Base-by-base conservation (phyloP, 1,140 invertebrate genomes). In the Hirudo medicinalis region DNA sequence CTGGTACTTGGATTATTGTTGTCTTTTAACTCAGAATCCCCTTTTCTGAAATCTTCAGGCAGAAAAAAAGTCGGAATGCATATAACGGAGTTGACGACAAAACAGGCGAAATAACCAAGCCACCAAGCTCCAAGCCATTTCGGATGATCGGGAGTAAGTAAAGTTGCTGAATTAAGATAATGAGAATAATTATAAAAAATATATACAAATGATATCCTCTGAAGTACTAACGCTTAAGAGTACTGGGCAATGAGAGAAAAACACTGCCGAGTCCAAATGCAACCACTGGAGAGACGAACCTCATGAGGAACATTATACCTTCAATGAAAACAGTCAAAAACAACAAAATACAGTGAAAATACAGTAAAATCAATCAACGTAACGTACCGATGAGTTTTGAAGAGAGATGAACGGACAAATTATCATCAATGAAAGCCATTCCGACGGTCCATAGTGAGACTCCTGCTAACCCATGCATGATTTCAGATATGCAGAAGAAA, bases 91-190 rank as follows among this genome's bases (percentile, higher is more conserved):
- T 89, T 81, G 2, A 88, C 76, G 0, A 84, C 77, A n/a, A 86
- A 88, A 70, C 89, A 81, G 15, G 89, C 84, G 40, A 89, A 72
- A 71, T 81, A 82, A 20, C 84, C 89, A 85, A 90, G 29, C 90
- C 90, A 83, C 81, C 81, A 83, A 0, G 80, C 81, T 69, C 82
- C 82, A 4, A 83, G 78, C 81, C 80, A 84, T n/a, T 80, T 74
- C 0, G 83, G 81, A 74, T 81, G 80, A 22, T 78, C 76, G 0
- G 74, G 69, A 25, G 74, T 75, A 27, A 83, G 74, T 29, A 71
- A 74, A 22, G 78, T 73, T 63, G 76, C 78, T 76, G 72, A 17
- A 57, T 69, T 66, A 63, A n/a, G 29, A 63, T 25, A 49, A 49
- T 49, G 43, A 49, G 4, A 49, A 49, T 49, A 49, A 1, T 49